Evolutionary conservation across 2,888 invertebrate genomes (phyloP), one percentile per base, ranked within the genome.

Genomic region (Chymomyza procnemis): DNA sequence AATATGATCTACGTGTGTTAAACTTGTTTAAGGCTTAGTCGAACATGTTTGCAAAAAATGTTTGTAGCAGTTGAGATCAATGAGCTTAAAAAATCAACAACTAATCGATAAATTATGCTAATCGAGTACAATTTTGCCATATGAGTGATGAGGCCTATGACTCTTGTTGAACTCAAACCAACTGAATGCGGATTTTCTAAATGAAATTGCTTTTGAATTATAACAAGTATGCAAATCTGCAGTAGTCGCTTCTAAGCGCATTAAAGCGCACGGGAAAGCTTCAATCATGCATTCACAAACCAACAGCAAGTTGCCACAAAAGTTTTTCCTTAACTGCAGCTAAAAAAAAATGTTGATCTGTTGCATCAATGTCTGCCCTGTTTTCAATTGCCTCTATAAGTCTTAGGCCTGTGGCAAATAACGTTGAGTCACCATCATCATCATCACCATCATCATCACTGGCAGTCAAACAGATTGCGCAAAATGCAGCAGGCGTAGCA

Each of bases 401-500:
- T 41, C 34, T 41, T 2, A 12, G 34, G 34, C 34, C 34, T 41
- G 34, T 41, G 34, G 34, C 34, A 12, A 41, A 41, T 41, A 41
- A 12, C 12, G 34, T 41, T 41, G 34, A 41, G 34, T 41, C 34
- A 41, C 12, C 34, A 41, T 41, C 34, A 41, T 26, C 2, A 26
- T n/a, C n/a, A n/a, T n/a, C n/a, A n/a, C 6, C 30, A 30, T 34
- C 12, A 41, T 41, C 34, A 30, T 21, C 26, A 26, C 19, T 50
- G 16, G 16, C 50, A 50, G 50, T 50, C 50, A 59, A 60, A 59
- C 46, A 58, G 58, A 74, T 77, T 73, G 73, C 67, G 66, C 34
- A 74, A 77, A 76, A 61, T 69, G 55, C 67, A 48, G 34, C 61
- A 61, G 50, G 60, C 46, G 48, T 59, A 26, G 61, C 61, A 69